Evolutionary conservation across 2,113 vertebrate species (phyloP).

Genomic region (Bos javanicus): DNA sequence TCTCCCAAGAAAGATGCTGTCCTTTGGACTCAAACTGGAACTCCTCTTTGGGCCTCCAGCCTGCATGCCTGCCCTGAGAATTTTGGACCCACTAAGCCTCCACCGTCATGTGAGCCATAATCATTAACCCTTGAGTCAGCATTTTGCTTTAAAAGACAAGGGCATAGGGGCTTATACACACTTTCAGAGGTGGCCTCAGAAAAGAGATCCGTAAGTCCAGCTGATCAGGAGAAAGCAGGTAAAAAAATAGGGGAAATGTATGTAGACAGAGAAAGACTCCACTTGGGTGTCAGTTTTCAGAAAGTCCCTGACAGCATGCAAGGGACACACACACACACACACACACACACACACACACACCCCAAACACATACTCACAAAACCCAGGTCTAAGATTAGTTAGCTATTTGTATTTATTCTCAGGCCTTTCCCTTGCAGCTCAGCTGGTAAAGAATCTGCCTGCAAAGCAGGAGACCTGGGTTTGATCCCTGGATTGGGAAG

Average conservation of each 20-base stretch:
- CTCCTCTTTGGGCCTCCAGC: background rate
- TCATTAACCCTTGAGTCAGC: background rate
- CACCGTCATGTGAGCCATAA: no score
- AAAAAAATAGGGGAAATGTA: background rate
- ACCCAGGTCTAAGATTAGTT: background rate
- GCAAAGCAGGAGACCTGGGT: background rate
- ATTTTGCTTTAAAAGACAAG: background rate
- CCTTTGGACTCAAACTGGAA: background rate
- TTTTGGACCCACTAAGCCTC: background rate
- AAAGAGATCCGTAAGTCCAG: background rate
- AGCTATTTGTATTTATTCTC: background rate
- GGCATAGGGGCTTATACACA: background rate
- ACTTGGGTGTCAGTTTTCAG: background rate
- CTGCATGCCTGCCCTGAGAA: accelerated
- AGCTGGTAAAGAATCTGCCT: background rate
- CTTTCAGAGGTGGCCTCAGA: background rate
- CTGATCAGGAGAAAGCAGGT: background rate
- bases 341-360: background rate
- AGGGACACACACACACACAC: background rate
- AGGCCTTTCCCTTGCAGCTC: background rate
- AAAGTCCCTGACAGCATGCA: background rate
- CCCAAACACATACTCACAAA: background rate
- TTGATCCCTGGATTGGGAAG: background rate
- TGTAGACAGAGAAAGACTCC: background rate
- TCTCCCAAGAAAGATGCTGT: background rate